Evolutionary conservation across 2,113 vertebrate species (phyloP).

Genomic region (Uria aalge): DNA sequence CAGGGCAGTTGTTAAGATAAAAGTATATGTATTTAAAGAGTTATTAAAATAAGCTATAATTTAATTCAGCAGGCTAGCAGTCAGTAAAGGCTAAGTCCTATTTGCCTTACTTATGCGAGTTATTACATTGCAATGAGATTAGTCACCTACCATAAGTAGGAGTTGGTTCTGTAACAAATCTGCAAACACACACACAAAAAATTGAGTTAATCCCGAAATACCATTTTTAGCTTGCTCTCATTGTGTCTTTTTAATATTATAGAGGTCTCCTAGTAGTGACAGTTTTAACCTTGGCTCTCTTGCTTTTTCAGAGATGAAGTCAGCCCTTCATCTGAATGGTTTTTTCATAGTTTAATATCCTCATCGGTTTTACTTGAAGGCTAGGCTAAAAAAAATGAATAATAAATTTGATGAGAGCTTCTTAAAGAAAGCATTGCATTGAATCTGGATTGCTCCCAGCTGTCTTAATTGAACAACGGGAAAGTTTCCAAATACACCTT

Average conservation of each 20-base stretch:
- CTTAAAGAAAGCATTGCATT: conserved; percentile 18
- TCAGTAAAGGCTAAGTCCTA: conserved; percentile 6
- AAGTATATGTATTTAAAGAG: neutral
- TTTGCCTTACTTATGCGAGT: neutral
- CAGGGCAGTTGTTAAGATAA: neutral
- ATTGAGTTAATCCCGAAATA: neutral
- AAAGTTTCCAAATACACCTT: conserved; percentile 53
- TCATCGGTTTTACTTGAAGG: conserved; percentile 34
- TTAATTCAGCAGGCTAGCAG: neutral
- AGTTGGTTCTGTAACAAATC: conserved; percentile 44
- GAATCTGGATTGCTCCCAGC: conserved; percentile 32
- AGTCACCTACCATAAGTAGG: conserved; percentile 46
- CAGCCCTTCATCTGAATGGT: neutral
- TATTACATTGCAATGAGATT: conserved; percentile 36
- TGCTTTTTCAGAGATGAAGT: neutral
- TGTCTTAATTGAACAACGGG: conserved; percentile 55
- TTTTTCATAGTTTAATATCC: conserved; percentile 18
- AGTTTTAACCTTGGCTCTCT: conserved; percentile 27
- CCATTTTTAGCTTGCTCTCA: conserved; percentile 41
- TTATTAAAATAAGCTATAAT: conserved; percentile 9
- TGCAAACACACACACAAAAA: conserved; percentile 5
- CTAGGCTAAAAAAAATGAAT: neutral
- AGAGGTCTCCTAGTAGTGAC: conserved; percentile 18
- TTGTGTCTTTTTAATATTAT: conserved; percentile 40
- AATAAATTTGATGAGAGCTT: conserved; percentile 34